phyloP scores from a whole-genome alignment of 2,797 vertebrate genomes.

The Decapterus maruadsi region DNA sequence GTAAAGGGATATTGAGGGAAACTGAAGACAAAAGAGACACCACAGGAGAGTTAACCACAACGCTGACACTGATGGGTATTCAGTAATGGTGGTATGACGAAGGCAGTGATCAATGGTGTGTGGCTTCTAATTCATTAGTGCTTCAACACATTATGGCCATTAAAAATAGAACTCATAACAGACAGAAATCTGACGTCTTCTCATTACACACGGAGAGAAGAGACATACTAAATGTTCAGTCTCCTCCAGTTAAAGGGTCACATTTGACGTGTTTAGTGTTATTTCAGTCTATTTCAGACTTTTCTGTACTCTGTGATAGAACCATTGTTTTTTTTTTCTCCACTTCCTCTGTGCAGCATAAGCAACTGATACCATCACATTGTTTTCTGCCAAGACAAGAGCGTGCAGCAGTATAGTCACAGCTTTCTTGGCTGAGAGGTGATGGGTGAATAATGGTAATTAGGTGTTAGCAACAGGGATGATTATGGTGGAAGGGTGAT shows the following conservation, averaged over 20 bases:
- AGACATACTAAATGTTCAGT: neutral
- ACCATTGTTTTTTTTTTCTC: slow-evolving; percentile 6
- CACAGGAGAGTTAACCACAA: slow-evolving; percentile 50
- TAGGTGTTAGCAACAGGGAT: slow-evolving; percentile 47
- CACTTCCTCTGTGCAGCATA: slow-evolving; percentile 1
- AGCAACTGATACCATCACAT: slow-evolving; percentile 18
- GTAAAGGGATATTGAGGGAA: slow-evolving; percentile 25
- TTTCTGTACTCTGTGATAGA: slow-evolving; percentile 2
- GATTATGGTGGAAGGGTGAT: slow-evolving; percentile 50
- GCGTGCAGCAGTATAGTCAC: slow-evolving; percentile 25
- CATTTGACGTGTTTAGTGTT: neutral
- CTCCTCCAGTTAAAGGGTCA: neutral
- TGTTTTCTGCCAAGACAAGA: slow-evolving; percentile 25
- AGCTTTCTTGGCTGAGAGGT: slow-evolving; percentile 52
- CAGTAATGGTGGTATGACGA: slow-evolving; percentile 57
- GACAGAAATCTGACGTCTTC: slow-evolving; percentile 47
- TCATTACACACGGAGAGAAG: slow-evolving; percentile 37
- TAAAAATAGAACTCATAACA: slow-evolving; percentile 73
- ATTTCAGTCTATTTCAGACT: slow-evolving; percentile 2
- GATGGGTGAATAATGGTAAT: slow-evolving; percentile 64
- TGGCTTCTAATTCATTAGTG: slow-evolving; percentile 70
- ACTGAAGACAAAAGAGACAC: slow-evolving; percentile 42
- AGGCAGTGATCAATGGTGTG: slow-evolving; percentile 74
- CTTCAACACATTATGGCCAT: slow-evolving; percentile 56
- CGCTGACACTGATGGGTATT: slow-evolving; percentile 57